phyloP scores from a whole-genome alignment of 92 coral and sea anemone species.

The Parazoanthus atlanticus region DNA sequence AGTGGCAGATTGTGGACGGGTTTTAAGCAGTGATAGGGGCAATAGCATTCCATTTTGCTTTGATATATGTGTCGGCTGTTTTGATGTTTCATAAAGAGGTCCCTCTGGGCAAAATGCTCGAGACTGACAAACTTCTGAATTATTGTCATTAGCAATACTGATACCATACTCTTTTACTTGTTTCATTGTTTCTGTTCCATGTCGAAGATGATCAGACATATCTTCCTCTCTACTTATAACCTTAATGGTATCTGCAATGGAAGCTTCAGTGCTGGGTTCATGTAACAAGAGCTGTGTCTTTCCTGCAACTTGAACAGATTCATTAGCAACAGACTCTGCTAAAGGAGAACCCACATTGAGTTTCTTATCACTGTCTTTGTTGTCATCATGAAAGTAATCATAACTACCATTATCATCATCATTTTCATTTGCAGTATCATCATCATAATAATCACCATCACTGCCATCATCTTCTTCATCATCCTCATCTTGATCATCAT shows the following conservation, averaged over 20 bases:
- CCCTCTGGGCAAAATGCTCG: neutral
- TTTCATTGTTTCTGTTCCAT: neutral
- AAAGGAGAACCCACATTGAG: neutral
- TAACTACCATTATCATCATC: neutral
- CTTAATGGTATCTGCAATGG: neutral
- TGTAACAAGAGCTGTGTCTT: neutral
- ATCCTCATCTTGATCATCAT: neutral
- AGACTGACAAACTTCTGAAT: neutral
- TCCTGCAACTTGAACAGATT: neutral
- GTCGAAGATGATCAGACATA: too few relatives aligned
- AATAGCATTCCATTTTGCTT: neutral
- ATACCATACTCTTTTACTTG: neutral
- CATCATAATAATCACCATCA: neutral
- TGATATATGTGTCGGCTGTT: neutral
- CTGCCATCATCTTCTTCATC: neutral
- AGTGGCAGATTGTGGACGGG: neutral
- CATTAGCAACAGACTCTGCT: neutral
- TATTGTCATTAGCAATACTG: neutral
- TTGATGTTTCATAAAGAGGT: neutral
- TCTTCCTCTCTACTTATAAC: neutral
- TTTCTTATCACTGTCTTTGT: neutral
- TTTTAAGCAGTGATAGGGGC: neutral
- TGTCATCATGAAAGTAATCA: neutral
- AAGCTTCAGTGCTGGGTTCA: neutral
- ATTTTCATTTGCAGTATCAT: neutral